A percentile compares a stretch with the other conserved stretches of the same genome.
phyloP scores from a whole-genome alignment of 2,888 invertebrate genomes.

The Orthosia incerta region DNA sequence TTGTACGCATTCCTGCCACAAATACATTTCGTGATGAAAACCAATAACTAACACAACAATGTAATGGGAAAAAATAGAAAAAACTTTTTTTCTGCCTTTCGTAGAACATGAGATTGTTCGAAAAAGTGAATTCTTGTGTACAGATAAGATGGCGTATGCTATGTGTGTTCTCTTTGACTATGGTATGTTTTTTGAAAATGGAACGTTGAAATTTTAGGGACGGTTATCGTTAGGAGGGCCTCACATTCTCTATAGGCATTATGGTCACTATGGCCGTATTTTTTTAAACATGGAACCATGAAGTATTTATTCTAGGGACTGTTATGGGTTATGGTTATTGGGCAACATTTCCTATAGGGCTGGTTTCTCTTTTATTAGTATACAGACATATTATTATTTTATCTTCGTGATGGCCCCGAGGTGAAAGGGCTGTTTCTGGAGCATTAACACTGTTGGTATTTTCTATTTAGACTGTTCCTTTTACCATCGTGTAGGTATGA shows the following conservation, averaged over 20 bases:
- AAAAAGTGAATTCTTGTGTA: conserved; percentile 49
- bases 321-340: not conserved
- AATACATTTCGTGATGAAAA: conserved; percentile 67
- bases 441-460: no score
- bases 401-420: no score
- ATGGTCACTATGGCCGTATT: not conserved
- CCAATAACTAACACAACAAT: conserved; percentile 67
- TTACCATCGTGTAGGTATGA: no score
- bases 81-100: conserved; percentile 51
- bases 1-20: conserved; percentile 57
- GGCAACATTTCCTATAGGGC: conserved; percentile 16
- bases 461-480: no score
- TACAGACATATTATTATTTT: not conserved
- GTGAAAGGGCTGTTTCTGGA: no score
- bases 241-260: no score
- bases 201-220: conserved; percentile 22
- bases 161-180: conserved; percentile 9
- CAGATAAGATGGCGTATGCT: conserved; percentile 39
- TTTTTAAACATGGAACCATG: conserved; percentile 35
- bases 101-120: conserved; percentile 29
- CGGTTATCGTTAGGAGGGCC: conserved; percentile 3
- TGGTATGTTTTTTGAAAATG: conserved; percentile 34
- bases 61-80: conserved; percentile 45
- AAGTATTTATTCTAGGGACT: conserved; percentile 2
- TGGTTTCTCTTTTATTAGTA: conserved; percentile 2